Evolutionary conservation across 2,888 invertebrate genomes (phyloP), one percentile per base, ranked within the genome.

Genomic region (Pherbina coryleti): DNA sequence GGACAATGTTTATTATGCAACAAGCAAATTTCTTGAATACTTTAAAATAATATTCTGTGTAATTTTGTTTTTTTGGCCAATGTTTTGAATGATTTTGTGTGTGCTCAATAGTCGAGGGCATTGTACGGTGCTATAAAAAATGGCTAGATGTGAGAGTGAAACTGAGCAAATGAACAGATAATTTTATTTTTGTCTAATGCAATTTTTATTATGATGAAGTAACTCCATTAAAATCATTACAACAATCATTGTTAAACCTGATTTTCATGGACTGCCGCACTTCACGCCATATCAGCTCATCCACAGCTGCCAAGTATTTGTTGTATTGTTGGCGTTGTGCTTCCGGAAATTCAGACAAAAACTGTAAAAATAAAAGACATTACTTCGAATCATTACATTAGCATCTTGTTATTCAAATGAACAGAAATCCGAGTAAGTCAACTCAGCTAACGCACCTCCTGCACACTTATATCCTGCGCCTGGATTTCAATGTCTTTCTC

Each of bases 321-420:
- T 90, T 90, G 89, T 91, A 92, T 82, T 91, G 91, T 62, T 81
- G 80, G 17, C 88, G 88, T 84, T 91, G 92, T 77, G 87, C 90
- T 80, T 90, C 80, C 31, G 87, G 86, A 80, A 84, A 86, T 44
- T 84, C 81, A 17, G 81, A 80, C 25, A 87, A 80, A 77, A 88
- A 86, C 87, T 87, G 78, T 22, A 75, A 44, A 55, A 4, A 64
- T 11, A 55, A 17, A 76, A 70, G 11, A 74, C 44, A 34, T 37
- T 14, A 71, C 34, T 62, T n/a, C 14, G 53, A 70, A 22, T n/a
- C 37, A 67, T 66, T 22, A 53, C 19, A n/a, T 53, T 70, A 11
- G 3, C 0, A 37, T 19, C 49, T n/a, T n/a, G 55, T 2, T 53
- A 37, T 19, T 37, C 37, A 55, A 31, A n/a, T 28, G n/a, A 17